Evolutionary conservation across 2,888 invertebrate genomes (phyloP).

Genomic region (Caenorhabditis sp.): DNA sequence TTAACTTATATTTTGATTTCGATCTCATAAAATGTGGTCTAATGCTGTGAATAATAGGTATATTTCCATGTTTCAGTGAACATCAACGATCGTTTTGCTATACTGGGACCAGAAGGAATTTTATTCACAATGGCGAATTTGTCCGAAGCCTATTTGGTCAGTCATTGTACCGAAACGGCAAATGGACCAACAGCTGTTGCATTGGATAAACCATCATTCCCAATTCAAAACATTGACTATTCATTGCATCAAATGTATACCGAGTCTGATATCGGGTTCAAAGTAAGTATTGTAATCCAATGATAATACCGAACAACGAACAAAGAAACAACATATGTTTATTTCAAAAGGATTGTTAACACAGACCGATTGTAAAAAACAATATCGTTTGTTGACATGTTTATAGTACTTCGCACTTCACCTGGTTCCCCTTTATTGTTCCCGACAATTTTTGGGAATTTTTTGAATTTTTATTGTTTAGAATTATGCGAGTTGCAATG

Average conservation of each 20-base stretch:
- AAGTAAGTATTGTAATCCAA: neutral
- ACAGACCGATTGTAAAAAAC: neutral
- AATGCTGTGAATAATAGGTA: too few relatives aligned
- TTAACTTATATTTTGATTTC: neutral
- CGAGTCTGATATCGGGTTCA: constrained; percentile 49
- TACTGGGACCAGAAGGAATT: constrained; percentile 65
- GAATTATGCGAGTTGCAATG: constrained; percentile 66
- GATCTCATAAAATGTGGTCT: too few relatives aligned
- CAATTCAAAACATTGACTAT: constrained; percentile 70
- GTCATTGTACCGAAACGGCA: constrained; percentile 1
- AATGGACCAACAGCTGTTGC: constrained; percentile 71
- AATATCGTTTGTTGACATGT: neutral
- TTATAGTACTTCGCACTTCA: neutral
- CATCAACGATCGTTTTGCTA: constrained; percentile 59
- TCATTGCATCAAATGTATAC: constrained; percentile 68
- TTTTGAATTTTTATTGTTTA: constrained; percentile 20
- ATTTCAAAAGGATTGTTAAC: too few relatives aligned
- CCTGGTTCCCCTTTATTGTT: neutral
- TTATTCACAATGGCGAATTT: constrained; percentile 63
- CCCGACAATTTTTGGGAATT: neutral
- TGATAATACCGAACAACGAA: too few relatives aligned
- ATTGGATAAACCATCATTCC: constrained; percentile 70
- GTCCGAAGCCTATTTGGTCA: constrained; percentile 57
- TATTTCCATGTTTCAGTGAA: constrained; percentile 14
- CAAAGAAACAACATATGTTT: too few relatives aligned